Conservation (phyloP, 2,113 vertebrate species). For the Polypterus bichir region DNA sequence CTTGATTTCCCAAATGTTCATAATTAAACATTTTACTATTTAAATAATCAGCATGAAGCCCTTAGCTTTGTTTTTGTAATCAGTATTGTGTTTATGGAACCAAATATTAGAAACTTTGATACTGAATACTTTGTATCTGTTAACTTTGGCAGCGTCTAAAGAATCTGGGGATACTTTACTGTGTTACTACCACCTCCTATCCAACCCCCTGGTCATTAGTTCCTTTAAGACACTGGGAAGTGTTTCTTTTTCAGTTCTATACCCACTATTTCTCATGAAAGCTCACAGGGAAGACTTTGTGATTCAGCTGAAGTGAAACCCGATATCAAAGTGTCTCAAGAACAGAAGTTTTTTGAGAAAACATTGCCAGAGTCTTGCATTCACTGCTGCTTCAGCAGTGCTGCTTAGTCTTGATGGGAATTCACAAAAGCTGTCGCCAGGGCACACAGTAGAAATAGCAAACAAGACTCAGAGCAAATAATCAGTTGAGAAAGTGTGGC, state of each 20-base stretch:
- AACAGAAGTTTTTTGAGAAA: slow-evolving; percentile 87
- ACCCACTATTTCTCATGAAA: slow-evolving; percentile 43
- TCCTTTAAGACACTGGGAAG: slow-evolving; percentile 57
- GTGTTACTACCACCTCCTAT: slow-evolving; percentile 55
- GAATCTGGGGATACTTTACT: slow-evolving; percentile 81
- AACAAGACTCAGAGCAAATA: slow-evolving; percentile 74
- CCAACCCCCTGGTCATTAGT: slow-evolving; percentile 47
- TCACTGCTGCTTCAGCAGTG: slow-evolving; percentile 48
- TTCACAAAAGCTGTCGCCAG: slow-evolving; percentile 59
- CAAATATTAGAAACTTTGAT: slow-evolving; percentile 94
- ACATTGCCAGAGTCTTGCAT: slow-evolving; percentile 65
- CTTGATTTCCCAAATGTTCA: slow-evolving; percentile 82
- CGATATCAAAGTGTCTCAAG: slow-evolving; percentile 75
- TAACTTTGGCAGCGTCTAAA: slow-evolving; percentile 78
- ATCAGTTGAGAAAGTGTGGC: slow-evolving; percentile 39
- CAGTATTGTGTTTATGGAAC: slow-evolving; percentile 80
- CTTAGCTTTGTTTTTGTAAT: slow-evolving; percentile 76
- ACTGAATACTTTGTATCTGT: slow-evolving; percentile 85
- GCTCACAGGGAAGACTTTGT: slow-evolving; percentile 67
- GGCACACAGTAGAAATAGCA: slow-evolving; percentile 62
- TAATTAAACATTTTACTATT: slow-evolving; percentile 87
- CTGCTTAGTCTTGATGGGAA: slow-evolving; percentile 59
- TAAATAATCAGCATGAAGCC: slow-evolving; percentile 79
- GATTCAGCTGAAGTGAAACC: slow-evolving; percentile 69
- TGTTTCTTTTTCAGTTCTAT: slow-evolving; percentile 48